phyloP scores from a whole-genome alignment of 2,888 invertebrate genomes.

The Drosophila neonasuta region DNA sequence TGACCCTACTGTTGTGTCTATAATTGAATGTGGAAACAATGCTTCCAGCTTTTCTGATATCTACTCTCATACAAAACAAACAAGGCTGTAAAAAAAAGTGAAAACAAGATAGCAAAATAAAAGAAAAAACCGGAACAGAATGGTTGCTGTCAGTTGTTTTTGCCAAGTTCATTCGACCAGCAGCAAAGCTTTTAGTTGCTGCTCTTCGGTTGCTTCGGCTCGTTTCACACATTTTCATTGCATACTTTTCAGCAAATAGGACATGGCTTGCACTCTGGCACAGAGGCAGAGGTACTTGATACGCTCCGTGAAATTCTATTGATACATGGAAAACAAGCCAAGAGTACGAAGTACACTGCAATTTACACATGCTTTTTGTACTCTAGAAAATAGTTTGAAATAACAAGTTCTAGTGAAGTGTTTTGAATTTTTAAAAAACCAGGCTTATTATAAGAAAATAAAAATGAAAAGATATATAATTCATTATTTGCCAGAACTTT shows the following conservation, averaged over 20 bases:
- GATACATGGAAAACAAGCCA: slow-evolving; percentile 16
- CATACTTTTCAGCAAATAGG: slow-evolving; percentile 41
- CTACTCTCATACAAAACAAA: neutral
- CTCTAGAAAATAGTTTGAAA: slow-evolving; percentile 40
- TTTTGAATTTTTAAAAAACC: neutral
- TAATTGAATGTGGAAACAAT: neutral
- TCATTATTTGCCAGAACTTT: slow-evolving; percentile 12
- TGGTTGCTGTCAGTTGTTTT: slow-evolving; percentile 34
- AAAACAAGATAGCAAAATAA: neutral
- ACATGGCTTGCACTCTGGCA: slow-evolving; percentile 27
- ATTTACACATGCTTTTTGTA: slow-evolving; percentile 11
- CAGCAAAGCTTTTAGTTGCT: slow-evolving; percentile 60
- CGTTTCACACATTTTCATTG: slow-evolving; percentile 55
- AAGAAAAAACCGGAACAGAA: neutral
- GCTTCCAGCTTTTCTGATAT: neutral
- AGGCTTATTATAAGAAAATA: neutral
- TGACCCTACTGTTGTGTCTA: neutral
- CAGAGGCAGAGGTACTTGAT: slow-evolving; percentile 53
- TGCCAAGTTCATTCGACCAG: slow-evolving; percentile 65
- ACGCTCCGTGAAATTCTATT: slow-evolving; percentile 65
- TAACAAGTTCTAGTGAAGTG: slow-evolving; percentile 3
- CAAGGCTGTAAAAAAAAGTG: neutral
- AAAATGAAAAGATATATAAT: slow-evolving; percentile 9
- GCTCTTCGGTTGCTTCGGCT: slow-evolving; percentile 36
- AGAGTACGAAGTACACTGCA: neutral